A percentile compares a stretch with the other conserved stretches of the same genome.
Conservation (phyloP, 2,888 invertebrate genomes). For the Dasypolia templi region DNA sequence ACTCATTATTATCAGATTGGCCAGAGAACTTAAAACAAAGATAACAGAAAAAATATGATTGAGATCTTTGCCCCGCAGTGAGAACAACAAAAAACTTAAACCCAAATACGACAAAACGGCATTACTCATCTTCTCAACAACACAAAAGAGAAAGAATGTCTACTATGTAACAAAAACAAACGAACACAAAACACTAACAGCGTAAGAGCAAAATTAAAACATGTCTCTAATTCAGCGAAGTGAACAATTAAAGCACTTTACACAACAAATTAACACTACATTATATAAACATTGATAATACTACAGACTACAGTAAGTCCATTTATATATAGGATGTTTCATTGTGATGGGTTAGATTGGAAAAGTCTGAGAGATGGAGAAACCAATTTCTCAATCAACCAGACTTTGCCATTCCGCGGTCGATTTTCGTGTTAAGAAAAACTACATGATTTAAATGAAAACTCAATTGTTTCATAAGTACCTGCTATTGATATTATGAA, state of each 20-base stretch:
- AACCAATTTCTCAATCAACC: too few species aligned
- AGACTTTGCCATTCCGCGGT: too few species aligned
- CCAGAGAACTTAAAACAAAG: too few species aligned
- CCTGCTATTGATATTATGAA: background rate
- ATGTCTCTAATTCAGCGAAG: slow-evolving; percentile 33
- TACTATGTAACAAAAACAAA: slow-evolving; percentile 19
- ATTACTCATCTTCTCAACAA: background rate
- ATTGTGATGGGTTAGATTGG: background rate
- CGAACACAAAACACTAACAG: slow-evolving; percentile 36
- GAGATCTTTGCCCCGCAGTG: too few species aligned
- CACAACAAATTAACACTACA: slow-evolving; percentile 27
- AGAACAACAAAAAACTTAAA: too few species aligned
- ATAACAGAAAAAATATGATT: too few species aligned
- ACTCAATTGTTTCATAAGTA: too few species aligned
- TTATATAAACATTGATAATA: slow-evolving; percentile 33
- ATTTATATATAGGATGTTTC: slow-evolving; percentile 1
- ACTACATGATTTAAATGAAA: too few species aligned
- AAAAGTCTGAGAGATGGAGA: too few species aligned
- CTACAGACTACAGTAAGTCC: background rate
- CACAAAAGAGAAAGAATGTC: slow-evolving; percentile 41
- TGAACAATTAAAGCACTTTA: slow-evolving; percentile 33
- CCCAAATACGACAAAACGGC: too few species aligned
- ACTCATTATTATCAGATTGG: too few species aligned
- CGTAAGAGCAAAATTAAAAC: slow-evolving; percentile 22
- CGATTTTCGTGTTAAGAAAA: too few species aligned